Conservation (phyloP, 2,888 invertebrate species). For the Sinelater perroti region DNA sequence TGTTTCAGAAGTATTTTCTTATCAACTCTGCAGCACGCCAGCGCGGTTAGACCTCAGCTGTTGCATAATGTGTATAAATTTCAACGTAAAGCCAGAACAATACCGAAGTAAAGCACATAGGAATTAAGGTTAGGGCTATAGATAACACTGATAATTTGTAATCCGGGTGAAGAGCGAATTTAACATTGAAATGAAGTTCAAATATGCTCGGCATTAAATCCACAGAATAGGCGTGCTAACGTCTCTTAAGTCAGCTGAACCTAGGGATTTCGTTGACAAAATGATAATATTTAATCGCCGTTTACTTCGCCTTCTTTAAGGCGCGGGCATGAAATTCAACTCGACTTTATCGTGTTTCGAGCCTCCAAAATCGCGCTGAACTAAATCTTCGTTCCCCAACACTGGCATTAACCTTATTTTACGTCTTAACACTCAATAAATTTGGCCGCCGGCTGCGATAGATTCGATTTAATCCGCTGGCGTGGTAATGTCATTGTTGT, state of each 20-base stretch:
- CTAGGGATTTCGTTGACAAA: conserved; percentile 20
- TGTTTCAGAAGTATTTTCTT: too few species aligned
- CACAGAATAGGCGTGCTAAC: conserved; percentile 1
- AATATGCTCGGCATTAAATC: conserved; percentile 6
- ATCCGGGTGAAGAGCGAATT: neutral
- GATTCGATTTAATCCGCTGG: conserved; percentile 36
- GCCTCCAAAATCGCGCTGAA: conserved; percentile 31
- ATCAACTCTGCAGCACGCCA: too few species aligned
- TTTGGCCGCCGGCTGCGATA: conserved; percentile 37
- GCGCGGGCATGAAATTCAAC: conserved; percentile 26
- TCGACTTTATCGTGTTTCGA: conserved; percentile 37
- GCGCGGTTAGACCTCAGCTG: too few species aligned
- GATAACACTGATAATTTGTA: neutral
- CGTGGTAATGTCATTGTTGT: conserved; percentile 36
- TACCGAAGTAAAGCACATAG: too few species aligned
- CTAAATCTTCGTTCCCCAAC: conserved; percentile 36
- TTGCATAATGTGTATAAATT: too few species aligned
- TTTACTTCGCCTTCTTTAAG: conserved; percentile 26
- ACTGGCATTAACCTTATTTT: conserved; percentile 39
- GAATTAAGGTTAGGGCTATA: too few species aligned
- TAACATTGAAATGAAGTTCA: conserved; percentile 7
- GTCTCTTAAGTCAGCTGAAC: conserved; percentile 11
- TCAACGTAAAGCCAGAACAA: too few species aligned
- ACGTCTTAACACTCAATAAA: conserved; percentile 41
- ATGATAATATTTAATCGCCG: conserved; percentile 28